A percentile compares a stretch with the other conserved stretches of the same genome.
phyloP scores from a whole-genome alignment of 2,888 invertebrate genomes.

The Melipona bicolor region DNA sequence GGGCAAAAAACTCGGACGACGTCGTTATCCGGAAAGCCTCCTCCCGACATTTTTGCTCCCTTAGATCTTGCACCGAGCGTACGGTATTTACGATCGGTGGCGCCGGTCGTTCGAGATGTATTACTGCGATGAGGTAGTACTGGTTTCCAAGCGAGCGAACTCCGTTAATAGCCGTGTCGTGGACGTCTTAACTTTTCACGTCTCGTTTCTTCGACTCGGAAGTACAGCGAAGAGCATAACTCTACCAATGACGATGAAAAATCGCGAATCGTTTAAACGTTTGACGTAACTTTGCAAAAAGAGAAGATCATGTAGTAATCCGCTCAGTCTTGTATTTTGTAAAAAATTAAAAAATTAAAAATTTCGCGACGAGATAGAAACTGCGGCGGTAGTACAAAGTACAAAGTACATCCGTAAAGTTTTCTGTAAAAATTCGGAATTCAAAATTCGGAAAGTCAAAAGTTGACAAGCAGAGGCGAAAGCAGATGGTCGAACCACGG shows the following conservation, averaged over 20 bases:
- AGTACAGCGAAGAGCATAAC: no score
- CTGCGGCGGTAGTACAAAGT: no score
- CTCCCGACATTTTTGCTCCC: not conserved
- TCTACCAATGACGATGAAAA: no score
- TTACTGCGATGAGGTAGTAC: not conserved
- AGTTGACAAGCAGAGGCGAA: constrained; percentile 1
- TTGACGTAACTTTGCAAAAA: no score
- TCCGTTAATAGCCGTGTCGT: not conserved
- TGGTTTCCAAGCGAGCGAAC: not conserved
- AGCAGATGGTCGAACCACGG: constrained; percentile 29
- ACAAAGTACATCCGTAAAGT: not conserved
- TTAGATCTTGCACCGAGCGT: not conserved
- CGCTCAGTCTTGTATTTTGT: no score
- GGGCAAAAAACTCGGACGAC: constrained; percentile 33
- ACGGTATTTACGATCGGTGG: constrained; percentile 31
- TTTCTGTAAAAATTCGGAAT: not conserved
- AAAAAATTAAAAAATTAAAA: no score
- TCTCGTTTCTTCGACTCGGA: not conserved
- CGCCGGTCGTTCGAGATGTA: not conserved
- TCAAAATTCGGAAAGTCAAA: not conserved
- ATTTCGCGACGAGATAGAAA: no score
- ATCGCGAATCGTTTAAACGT: no score
- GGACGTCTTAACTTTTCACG: not conserved
- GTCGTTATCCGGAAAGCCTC: constrained; percentile 39
- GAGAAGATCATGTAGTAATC: no score